phyloP scores from a whole-genome alignment of 2,888 invertebrate species.

The Sphaeridia pumilis region DNA sequence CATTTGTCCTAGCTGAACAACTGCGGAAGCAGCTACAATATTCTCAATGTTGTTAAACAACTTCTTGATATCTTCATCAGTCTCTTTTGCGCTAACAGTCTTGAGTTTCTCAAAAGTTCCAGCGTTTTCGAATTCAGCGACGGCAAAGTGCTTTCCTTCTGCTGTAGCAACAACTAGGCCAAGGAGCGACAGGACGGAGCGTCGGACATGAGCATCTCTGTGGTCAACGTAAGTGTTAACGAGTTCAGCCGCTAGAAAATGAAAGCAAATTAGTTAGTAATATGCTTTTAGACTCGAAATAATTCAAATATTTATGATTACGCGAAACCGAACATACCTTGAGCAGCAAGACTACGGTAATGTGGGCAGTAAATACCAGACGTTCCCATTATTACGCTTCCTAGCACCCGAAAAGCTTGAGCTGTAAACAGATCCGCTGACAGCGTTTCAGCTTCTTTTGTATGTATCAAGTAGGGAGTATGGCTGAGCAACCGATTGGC shows the following conservation, averaged over 20 bases:
- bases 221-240: slow-evolving; percentile 19
- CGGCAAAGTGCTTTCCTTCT: slow-evolving; percentile 25
- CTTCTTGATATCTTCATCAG: slow-evolving; percentile 19
- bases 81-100: slow-evolving; percentile 14
- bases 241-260: slow-evolving; percentile 27
- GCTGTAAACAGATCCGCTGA: slow-evolving; percentile 14
- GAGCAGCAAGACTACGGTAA: slow-evolving; percentile 23
- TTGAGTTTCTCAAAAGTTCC: slow-evolving; percentile 18
- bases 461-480: slow-evolving; percentile 11
- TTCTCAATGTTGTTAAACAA: slow-evolving; percentile 18
- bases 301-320: no score
- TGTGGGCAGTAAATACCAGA: slow-evolving; percentile 27
- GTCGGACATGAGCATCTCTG: slow-evolving; percentile 26
- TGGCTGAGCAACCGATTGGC: slow-evolving; percentile 23
- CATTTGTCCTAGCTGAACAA: slow-evolving; percentile 7
- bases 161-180: slow-evolving; percentile 21
- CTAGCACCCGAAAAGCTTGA: slow-evolving; percentile 26
- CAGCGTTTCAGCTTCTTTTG: slow-evolving; percentile 1
- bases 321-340: slow-evolving; percentile 19
- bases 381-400: slow-evolving; percentile 22
- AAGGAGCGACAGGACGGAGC: slow-evolving; percentile 21
- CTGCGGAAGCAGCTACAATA: slow-evolving; percentile 9
- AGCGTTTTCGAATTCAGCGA: slow-evolving; percentile 21
- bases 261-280: not conserved
- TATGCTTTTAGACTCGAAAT: not conserved